phyloP scores from a whole-genome alignment of 2,797 vertebrate genomes.

The Coregonus ussuriensis region DNA sequence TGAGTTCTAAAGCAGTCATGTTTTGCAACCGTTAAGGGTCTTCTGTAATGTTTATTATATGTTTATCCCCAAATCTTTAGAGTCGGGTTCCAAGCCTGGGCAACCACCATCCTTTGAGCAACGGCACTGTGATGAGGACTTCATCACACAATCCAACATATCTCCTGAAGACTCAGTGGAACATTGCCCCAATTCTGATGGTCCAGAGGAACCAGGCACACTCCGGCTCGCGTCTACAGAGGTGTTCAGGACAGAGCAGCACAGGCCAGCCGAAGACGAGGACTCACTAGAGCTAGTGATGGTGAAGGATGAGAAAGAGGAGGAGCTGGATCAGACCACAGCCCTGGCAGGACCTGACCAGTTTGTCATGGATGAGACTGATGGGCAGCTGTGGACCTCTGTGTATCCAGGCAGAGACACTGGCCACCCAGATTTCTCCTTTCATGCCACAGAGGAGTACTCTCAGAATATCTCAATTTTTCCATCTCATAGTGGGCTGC shows the following conservation, averaged over 20 bases:
- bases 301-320: conserved; percentile 57
- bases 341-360: conserved; percentile 6
- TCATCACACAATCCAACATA: conserved; percentile 4
- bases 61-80: background rate
- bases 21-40: background rate
- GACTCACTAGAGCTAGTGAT: conserved; percentile 11
- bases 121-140: background rate
- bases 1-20: background rate
- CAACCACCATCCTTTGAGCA: background rate
- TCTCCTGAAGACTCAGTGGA: conserved; percentile 14
- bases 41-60: background rate
- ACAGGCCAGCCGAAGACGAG: background rate
- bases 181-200: conserved; percentile 15
- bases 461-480: conserved; percentile 5
- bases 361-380: conserved; percentile 30
- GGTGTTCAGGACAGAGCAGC: conserved; percentile 34
- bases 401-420: conserved; percentile 14
- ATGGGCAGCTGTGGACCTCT: conserved; percentile 42
- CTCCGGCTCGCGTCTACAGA: conserved; percentile 9
- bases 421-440: conserved; percentile 1
- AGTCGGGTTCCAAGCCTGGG: background rate
- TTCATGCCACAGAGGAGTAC: conserved; percentile 22
- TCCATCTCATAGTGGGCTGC: conserved; percentile 23
- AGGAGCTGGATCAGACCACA: conserved; percentile 24
- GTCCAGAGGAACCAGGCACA: background rate